phyloP scores from a whole-genome alignment of 1,140 invertebrate species.

The Scaptomyza pallida region DNA sequence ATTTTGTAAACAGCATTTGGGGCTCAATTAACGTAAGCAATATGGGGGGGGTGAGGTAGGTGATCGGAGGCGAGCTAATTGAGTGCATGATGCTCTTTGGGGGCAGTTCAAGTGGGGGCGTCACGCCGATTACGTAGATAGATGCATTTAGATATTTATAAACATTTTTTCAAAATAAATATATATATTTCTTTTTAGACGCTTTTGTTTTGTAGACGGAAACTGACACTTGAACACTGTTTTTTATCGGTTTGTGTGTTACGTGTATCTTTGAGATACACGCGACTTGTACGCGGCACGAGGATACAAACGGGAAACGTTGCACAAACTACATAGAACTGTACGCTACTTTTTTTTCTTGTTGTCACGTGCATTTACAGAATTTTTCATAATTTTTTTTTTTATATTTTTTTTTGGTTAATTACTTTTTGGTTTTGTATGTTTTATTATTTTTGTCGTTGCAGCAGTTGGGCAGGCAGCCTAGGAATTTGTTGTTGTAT shows the following conservation, averaged over 20 bases:
- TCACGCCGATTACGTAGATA: conserved; percentile 18
- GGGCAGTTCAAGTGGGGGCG: conserved; percentile 15
- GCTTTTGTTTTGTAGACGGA: conserved; percentile 48
- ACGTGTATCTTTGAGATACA: conserved; percentile 34
- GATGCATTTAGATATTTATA: conserved; percentile 2
- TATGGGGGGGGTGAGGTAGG: conserved; percentile 1
- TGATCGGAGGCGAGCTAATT: conserved; percentile 52
- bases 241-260: conserved; percentile 4
- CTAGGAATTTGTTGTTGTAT: conserved; percentile 27
- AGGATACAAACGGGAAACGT: conserved; percentile 4
- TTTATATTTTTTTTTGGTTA: background rate
- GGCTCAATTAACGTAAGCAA: conserved; percentile 48
- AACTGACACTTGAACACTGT: conserved; percentile 54
- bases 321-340: conserved; percentile 18
- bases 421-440: conserved; percentile 18
- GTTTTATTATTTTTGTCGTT: conserved; percentile 20
- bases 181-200: conserved; percentile 49
- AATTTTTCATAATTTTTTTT: conserved; percentile 6
- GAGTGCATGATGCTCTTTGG: conserved; percentile 45
- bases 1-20: conserved; percentile 26
- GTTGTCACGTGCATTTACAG: conserved; percentile 36
- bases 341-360: conserved; percentile 4
- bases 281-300: conserved; percentile 32
- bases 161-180: background rate
- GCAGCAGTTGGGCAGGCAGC: conserved; percentile 38